phyloP scores from a whole-genome alignment of 1,140 invertebrate species.

The Drosophila sulfurigaster region DNA sequence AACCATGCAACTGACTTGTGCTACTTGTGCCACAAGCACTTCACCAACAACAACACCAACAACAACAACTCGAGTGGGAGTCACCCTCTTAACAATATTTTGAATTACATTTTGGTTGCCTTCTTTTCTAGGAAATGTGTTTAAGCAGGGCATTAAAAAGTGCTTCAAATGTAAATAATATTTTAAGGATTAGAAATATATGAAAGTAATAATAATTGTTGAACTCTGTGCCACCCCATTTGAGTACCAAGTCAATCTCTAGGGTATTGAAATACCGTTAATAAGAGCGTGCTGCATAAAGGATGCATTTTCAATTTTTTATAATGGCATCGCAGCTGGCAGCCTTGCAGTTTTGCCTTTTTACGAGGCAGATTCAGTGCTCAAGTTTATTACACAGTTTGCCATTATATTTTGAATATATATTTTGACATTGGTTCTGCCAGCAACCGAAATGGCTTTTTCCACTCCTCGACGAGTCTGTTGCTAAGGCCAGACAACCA shows the following conservation, averaged over 20 bases:
- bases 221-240: neutral
- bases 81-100: slow-evolving; percentile 6
- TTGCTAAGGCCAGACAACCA: neutral
- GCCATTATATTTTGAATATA: slow-evolving; percentile 45
- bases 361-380: slow-evolving; percentile 26
- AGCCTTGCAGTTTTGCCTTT: neutral
- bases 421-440: slow-evolving; percentile 32
- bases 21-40: slow-evolving; percentile 33
- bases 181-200: neutral
- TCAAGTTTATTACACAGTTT: slow-evolving; percentile 42
- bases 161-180: neutral
- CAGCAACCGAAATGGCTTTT: neutral
- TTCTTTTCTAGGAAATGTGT: neutral
- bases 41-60: slow-evolving; percentile 28
- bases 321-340: slow-evolving; percentile 57
- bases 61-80: neutral
- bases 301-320: slow-evolving; percentile 73
- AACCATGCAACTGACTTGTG: slow-evolving; percentile 4
- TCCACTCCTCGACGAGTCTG: neutral
- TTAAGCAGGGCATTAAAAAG: too few species aligned
- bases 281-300: slow-evolving; percentile 43
- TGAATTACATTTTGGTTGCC: neutral
- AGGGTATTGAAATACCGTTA: slow-evolving; percentile 22
- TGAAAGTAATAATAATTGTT: too few species aligned
- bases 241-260: neutral